phyloP scores from a whole-genome alignment of 2,888 invertebrate species.

The Parnassius glacialis region DNA sequence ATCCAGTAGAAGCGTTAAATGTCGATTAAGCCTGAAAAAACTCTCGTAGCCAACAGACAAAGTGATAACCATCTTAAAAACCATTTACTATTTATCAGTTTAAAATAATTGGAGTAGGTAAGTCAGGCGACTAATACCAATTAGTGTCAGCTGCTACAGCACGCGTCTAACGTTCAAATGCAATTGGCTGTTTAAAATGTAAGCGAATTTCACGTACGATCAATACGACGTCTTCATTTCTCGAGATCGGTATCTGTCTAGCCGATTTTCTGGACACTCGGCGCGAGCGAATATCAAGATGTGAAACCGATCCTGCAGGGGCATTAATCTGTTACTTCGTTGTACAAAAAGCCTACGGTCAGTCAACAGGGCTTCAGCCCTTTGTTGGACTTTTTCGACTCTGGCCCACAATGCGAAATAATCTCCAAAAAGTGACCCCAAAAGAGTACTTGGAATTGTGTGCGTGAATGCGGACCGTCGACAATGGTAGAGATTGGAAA shows the following conservation, averaged over 20 bases:
- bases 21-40: no score
- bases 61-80: no score
- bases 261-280: constrained; percentile 40
- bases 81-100: no score
- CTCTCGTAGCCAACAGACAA: no score
- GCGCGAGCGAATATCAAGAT: constrained; percentile 46
- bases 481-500: constrained; percentile 50
- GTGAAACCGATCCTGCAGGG: constrained; percentile 53
- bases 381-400: constrained; percentile 70
- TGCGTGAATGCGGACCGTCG: constrained; percentile 52
- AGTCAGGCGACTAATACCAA: no score
- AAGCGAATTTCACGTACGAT: constrained; percentile 63
- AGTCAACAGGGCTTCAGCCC: constrained; percentile 64
- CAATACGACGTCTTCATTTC: constrained; percentile 48
- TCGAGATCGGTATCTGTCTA: constrained; percentile 35
- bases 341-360: constrained; percentile 59
- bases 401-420: constrained; percentile 63
- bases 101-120: no score
- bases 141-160: constrained; percentile 28
- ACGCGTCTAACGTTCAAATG: constrained; percentile 30
- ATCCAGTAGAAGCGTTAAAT: no score
- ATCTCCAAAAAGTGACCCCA: constrained; percentile 80
- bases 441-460: constrained; percentile 66
- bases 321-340: constrained; percentile 47
- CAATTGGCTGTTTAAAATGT: constrained; percentile 30